Base-by-base conservation (phyloP, 2,113 vertebrate genomes). In the Dasyurus viverrinus region DNA sequence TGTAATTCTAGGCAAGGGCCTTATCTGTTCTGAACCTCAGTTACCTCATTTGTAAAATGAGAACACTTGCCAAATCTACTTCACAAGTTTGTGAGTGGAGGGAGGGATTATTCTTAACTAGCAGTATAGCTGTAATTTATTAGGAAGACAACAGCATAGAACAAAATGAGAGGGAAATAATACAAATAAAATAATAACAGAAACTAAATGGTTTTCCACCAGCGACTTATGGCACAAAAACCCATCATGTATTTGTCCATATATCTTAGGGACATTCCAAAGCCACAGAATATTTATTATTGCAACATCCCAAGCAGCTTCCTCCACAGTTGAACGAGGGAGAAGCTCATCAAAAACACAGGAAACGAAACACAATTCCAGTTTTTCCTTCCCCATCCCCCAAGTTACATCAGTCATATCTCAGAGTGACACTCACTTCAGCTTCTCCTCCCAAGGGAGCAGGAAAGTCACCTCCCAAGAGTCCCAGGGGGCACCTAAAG, bases 241-340 rank as follows among this genome's bases (percentile, higher is more conserved):
- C 5, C 42, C n/a, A 84, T 42, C 68, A 42, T 84, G n/a, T 42
- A 84, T 84, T 84, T 42, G 6, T 42, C n/a, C 36, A 8, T 84
- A 22, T 84, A n/a, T 19, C n/a, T 23, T 42, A 42, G 68, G 6
- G 60, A 84, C n/a, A 60, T 68, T 89, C 50, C 50, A 96, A 95
- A 95, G 11, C 52, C n/a, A 95, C 94, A 89, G 48, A 94, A 47
- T 91, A 53, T 92, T 95, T 94, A 92, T 24, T 89, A 93, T 89
- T 93, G 89, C 30, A 94, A 53, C 60, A 94, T 47, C 42, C 19
- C 27, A 89, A 91, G 68, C 57, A 60, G 91, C 53, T 52, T 95
- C 97, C 60, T 89, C 92, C 97, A 92, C 91, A 93, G 16, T 89
- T 94, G n/a, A 48, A 23, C 11, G 8, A 92, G 90, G 46, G 91